Conservation (phyloP, 2,113 vertebrate species). For the Hippocampus mohnikei region DNA sequence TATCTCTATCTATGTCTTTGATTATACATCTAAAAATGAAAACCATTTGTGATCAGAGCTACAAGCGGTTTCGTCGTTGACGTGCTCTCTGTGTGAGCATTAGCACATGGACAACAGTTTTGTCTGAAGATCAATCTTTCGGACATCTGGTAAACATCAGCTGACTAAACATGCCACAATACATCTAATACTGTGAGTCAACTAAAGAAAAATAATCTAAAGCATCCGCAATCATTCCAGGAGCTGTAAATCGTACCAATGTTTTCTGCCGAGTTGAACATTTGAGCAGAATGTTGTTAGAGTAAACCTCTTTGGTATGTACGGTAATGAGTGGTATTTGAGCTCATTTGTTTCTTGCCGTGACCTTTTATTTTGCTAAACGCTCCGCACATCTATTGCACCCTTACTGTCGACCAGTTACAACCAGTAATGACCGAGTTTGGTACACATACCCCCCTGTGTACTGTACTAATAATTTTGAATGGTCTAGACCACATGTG, state of each 20-base stretch:
- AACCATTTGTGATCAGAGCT: slow-evolving; percentile 16
- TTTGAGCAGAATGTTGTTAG: not conserved
- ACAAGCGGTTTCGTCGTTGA: slow-evolving; percentile 9
- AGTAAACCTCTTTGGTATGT: no score
- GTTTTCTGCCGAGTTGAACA: not conserved
- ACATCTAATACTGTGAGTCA: not conserved
- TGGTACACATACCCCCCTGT: no score
- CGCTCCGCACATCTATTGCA: no score
- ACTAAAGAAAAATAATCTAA: not conserved
- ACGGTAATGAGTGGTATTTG: no score
- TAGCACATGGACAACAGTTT: slow-evolving; percentile 37
- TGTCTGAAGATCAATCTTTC: slow-evolving; percentile 44
- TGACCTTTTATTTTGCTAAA: no score
- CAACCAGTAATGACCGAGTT: no score
- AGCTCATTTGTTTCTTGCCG: no score
- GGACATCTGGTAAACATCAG: not conserved
- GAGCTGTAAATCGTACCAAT: not conserved
- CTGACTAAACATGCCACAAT: slow-evolving; percentile 24
- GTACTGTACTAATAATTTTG: no score
- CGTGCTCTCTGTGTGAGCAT: not conserved
- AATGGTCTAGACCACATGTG: no score
- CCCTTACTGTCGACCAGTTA: no score
- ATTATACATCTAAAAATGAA: slow-evolving; percentile 23
- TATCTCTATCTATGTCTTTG: slow-evolving; percentile 16
- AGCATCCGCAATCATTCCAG: not conserved